Conservation (phyloP, 2,797 vertebrate genomes). For the Gouania willdenowi region DNA sequence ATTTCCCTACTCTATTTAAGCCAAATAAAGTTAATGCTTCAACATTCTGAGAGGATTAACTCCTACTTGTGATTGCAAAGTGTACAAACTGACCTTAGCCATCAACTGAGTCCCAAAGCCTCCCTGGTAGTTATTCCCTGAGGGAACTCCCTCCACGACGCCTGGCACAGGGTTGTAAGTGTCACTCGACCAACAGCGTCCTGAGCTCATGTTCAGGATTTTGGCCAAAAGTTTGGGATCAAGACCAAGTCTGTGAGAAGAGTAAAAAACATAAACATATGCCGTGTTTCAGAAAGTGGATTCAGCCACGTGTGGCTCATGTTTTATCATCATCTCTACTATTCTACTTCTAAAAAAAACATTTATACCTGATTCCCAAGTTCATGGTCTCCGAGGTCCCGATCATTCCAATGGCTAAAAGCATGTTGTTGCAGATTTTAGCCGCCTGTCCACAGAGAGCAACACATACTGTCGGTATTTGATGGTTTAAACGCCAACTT, state of each 20-base stretch:
- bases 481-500: not conserved
- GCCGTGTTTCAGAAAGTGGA: not conserved
- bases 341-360: not conserved
- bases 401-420: slow-evolving; percentile 96
- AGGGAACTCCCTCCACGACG: slow-evolving; percentile 97
- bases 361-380: slow-evolving; percentile 89
- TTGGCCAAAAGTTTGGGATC: slow-evolving; percentile 94
- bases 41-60: not conserved
- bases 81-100: slow-evolving; percentile 84
- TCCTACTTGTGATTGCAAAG: not conserved
- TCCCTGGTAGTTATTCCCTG: slow-evolving; percentile 95
- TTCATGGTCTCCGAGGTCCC: slow-evolving; percentile 98
- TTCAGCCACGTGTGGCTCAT: not conserved
- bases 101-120: slow-evolving; percentile 95
- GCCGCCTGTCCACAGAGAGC: no score
- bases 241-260: slow-evolving; percentile 89
- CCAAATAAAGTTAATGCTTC: not conserved
- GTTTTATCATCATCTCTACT: not conserved
- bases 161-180: slow-evolving; percentile 99
- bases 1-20: not conserved
- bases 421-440: slow-evolving; percentile 99
- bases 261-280: no score
- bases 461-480: not conserved
- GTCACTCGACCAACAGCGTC: slow-evolving; percentile 98
- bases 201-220: slow-evolving; percentile 98